phyloP scores from a whole-genome alignment of 2,113 vertebrate genomes.

The Lagopus leucura region DNA sequence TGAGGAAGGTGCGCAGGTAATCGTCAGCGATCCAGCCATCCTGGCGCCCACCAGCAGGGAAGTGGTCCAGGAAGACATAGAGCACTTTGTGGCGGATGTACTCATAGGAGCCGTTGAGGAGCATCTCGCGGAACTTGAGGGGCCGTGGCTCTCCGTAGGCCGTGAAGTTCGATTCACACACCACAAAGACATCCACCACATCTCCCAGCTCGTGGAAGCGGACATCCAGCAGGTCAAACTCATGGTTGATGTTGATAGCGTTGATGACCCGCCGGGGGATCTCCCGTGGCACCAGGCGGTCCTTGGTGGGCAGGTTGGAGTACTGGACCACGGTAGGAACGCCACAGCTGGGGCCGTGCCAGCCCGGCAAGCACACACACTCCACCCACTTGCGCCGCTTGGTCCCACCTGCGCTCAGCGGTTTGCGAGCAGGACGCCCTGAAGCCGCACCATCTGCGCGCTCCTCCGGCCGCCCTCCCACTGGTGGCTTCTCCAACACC shows the following conservation, averaged over 20 bases:
- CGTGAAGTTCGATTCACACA: conserved; percentile 98
- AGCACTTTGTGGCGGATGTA: conserved; percentile 94
- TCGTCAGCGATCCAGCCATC: conserved; percentile 98
- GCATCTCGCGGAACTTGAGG: conserved; percentile 89
- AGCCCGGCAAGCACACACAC: conserved; percentile 92
- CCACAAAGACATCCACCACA: conserved; percentile 92
- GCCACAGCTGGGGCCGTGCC: conserved; percentile 97
- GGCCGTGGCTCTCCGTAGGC: conserved; percentile 93
- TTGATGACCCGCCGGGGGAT: conserved; percentile 91
- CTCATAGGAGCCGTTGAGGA: conserved; percentile 92
- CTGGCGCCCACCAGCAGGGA: conserved; percentile 92
- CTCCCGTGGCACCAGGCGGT: conserved; percentile 89
- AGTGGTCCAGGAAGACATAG: conserved; percentile 97
- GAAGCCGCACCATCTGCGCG: background rate
- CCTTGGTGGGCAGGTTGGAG: conserved; percentile 97
- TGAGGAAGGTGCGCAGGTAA: conserved; percentile 95
- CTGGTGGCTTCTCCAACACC: conserved; percentile 81
- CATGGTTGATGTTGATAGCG: conserved; percentile 96
- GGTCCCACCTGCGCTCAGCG: conserved; percentile 20
- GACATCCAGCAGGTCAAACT: conserved; percentile 94
- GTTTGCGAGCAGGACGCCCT: conserved; percentile 29
- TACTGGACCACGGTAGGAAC: conserved; percentile 97
- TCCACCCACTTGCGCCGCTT: conserved; percentile 90
- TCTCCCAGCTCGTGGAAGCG: conserved; percentile 92
- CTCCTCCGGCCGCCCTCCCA: conserved; percentile 61